Base-by-base conservation (phyloP, 2,888 invertebrate genomes). In the Agrotis segetum region DNA sequence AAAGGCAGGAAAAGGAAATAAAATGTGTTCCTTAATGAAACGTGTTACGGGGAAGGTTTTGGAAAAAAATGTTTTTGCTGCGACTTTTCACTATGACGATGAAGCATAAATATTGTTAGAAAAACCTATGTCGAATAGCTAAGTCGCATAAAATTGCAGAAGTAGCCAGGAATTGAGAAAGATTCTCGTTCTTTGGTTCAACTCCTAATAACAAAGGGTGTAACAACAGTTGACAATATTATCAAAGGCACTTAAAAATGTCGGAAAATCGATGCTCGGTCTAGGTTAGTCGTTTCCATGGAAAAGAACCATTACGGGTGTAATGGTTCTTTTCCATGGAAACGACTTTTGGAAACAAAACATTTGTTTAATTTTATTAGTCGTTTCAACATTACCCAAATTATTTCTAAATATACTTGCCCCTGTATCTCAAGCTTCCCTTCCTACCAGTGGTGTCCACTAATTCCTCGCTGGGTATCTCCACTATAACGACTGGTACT, bases 361-460 rank as follows among this genome's bases (percentile, higher is more conserved):
- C 40, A 40, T 11, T 1, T 9, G 11, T 11, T 40, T 40, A 40
- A 40, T 40, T 40, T 9, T 40, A 11, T 40, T 40, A 9, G 40
- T 40, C 11, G 11, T 11, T 40, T 11, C 40, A 40, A 40, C 40
- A 40, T 40, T 40, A 17, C 17, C 11, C 16, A 19, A 19, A 2
- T 34, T 46, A 1, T 52, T 4, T 21, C 4, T 29, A 29, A 21
- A 6, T 14, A 61, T 67, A 67, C 79, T 68, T 92, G 97, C 97
- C 97, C 96, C 96, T 96, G 87, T 97, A 97, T 82, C 97, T 94
- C 61, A 97, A 92, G 24, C 97, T 95, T 56, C 96, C 96, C 79
- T 93, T 92, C 70, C 95, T 92, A 29, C 88, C 90, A 1, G 86
- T 75, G 1, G 93, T n/a, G n/a, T 56, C 56, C 14, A 34, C 34